Conservation (phyloP, 2,113 vertebrate genomes). For the Silurus asotus region DNA sequence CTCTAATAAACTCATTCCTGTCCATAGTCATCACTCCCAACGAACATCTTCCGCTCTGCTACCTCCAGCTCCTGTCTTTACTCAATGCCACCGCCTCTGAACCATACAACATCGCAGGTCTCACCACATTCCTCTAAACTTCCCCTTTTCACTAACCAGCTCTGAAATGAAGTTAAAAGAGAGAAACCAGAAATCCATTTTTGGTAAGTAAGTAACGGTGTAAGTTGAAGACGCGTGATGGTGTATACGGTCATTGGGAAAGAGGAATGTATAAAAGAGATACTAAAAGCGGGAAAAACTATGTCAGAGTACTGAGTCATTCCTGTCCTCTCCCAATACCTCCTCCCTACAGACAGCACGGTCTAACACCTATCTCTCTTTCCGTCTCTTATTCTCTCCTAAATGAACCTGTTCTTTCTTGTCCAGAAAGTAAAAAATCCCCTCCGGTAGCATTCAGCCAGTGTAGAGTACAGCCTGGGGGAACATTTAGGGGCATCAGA, state of each 20-base stretch:
- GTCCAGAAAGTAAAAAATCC: background rate
- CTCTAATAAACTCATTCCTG: no score
- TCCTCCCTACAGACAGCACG: background rate
- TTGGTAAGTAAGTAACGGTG: background rate
- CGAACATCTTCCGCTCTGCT: no score
- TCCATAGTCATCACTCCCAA: no score
- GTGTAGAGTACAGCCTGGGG: background rate
- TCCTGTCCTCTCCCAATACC: background rate
- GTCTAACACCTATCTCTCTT: background rate
- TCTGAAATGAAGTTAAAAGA: background rate
- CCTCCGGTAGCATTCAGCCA: background rate
- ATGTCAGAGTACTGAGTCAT: background rate
- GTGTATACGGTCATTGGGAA: background rate
- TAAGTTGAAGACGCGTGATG: background rate
- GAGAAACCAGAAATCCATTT: constrained; percentile 8
- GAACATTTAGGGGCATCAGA: background rate
- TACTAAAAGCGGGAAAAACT: background rate
- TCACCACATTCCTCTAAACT: no score
- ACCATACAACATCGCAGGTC: no score
- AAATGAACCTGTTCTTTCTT: constrained; percentile 17
- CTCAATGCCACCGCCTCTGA: no score
- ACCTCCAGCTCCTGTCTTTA: no score
- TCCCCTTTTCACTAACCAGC: background rate
- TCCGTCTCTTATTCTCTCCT: background rate
- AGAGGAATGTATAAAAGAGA: background rate